These are phyloP conservation scores for Idris sp. DNA, from an alignment of 1,140 invertebrate species.

Conservation along the genomic window DNA sequence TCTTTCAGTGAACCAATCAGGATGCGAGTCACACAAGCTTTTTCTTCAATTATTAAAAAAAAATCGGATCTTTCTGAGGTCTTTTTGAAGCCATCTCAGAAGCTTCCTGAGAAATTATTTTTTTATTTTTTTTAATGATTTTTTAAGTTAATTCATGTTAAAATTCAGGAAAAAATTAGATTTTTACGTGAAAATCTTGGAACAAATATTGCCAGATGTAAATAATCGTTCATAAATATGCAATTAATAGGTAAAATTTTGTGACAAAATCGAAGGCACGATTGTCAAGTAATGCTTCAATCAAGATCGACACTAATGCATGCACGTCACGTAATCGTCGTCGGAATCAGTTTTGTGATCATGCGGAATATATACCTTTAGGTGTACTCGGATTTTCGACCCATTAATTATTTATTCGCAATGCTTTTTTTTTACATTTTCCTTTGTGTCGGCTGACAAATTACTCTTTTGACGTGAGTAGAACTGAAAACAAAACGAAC, in stretches of 20 bases:
- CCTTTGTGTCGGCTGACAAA: constrained; percentile 17
- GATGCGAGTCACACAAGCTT: no score
- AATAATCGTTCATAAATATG: constrained; percentile 37
- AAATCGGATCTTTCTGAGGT: no score
- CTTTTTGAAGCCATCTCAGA: no score
- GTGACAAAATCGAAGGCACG: constrained; percentile 14
- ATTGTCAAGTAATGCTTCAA: constrained; percentile 43
- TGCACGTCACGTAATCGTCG: constrained; percentile 37
- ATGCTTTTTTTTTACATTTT: constrained; percentile 21
- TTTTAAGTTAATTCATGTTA: no score
- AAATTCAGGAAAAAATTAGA: no score
- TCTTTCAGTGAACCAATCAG: no score
- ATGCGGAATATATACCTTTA: no score
- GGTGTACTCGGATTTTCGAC: constrained; percentile 24
- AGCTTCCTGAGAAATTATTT: no score
- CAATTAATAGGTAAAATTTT: constrained; percentile 42
- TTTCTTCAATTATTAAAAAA: no score
- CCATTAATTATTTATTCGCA: constrained; percentile 41
- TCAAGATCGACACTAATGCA: constrained; percentile 43
- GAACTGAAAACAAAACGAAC: constrained; percentile 15
- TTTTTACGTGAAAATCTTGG: no score
- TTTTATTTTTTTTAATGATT: no score
- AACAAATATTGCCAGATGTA: background rate
- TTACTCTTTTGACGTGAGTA: constrained; percentile 19
- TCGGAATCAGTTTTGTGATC: constrained; percentile 44